Percentiles rank a stretch among this genome's conserved stretches.
These are phyloP conservation scores for Pachyramphus minor DNA, from an alignment of 2,113 vertebrate genomes.

Conservation along the genomic window DNA sequence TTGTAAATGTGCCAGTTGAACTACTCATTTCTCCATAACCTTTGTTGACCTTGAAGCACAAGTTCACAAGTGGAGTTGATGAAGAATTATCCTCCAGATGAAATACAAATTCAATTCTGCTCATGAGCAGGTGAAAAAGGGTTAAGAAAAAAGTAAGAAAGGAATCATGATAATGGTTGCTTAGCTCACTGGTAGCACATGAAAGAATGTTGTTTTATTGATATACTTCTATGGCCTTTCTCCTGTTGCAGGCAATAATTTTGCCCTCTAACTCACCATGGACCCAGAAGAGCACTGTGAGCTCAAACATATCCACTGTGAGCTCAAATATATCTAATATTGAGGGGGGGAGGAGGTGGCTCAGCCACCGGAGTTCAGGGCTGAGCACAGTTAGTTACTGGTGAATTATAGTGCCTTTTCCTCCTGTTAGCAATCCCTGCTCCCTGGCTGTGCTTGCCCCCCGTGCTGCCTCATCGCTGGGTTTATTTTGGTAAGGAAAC, in stretches of 20 bases:
- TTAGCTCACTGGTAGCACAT: not conserved
- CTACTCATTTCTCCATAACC: not conserved
- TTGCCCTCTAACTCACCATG: not conserved
- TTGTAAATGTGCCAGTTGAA: not conserved
- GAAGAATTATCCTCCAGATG: not conserved
- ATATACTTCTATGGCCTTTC: conserved; percentile 7
- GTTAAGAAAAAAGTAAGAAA: not conserved
- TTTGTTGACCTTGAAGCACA: not conserved
- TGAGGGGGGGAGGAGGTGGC: not conserved
- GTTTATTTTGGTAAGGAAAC: not conserved
- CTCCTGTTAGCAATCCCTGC: not conserved
- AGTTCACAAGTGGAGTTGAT: not conserved
- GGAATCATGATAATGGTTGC: not conserved
- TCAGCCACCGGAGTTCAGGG: not conserved
- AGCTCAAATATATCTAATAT: not conserved
- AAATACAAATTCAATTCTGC: not conserved
- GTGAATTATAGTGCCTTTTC: not conserved
- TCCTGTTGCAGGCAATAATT: conserved; percentile 29
- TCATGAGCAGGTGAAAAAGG: not conserved
- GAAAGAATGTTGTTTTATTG: not conserved
- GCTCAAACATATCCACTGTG: not conserved
- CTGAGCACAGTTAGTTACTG: not conserved
- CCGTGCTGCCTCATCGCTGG: fast-evolving
- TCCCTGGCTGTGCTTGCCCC: not conserved
- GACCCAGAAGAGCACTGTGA: conserved; percentile 3